Evolutionary conservation across 2,113 vertebrate genomes (phyloP).

Genomic region (Macaca nemestrina): DNA sequence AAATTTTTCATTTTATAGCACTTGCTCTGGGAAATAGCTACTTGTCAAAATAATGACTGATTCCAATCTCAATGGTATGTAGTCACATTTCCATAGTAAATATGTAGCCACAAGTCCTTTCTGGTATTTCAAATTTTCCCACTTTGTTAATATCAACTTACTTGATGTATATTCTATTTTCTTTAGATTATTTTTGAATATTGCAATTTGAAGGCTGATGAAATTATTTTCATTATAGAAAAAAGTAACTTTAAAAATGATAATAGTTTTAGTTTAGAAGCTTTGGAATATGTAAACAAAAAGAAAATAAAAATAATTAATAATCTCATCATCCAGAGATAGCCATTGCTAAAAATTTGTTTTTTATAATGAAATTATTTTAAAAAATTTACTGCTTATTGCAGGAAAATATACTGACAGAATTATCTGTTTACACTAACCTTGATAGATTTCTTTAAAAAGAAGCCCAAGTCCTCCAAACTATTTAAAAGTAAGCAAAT

Average conservation of each 20-base stretch:
- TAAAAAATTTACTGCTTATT: slow-evolving; percentile 39
- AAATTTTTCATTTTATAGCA: neutral
- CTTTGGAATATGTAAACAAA: slow-evolving; percentile 22
- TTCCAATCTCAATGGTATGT: neutral
- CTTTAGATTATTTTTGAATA: slow-evolving; percentile 33
- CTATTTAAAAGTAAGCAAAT: neutral
- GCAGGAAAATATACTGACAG: neutral
- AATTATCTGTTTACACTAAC: neutral
- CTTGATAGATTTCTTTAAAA: neutral
- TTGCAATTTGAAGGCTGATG: neutral
- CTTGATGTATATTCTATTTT: neutral
- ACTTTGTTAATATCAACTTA: neutral
- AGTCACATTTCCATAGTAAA: neutral
- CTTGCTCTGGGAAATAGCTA: neutral
- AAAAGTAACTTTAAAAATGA: slow-evolving; percentile 22
- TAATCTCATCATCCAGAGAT: neutral
- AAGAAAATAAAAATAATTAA: slow-evolving; percentile 11
- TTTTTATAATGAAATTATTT: slow-evolving; percentile 4
- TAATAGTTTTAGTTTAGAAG: neutral
- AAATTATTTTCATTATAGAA: slow-evolving; percentile 18
- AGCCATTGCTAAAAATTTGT: neutral
- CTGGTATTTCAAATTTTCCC: neutral
- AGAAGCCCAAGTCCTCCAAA: neutral
- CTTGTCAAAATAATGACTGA: neutral
- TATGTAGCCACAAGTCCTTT: neutral